These are phyloP conservation scores for Egretta garzetta DNA, from an alignment of 2,113 vertebrate genomes.

Conservation along the genomic window DNA sequence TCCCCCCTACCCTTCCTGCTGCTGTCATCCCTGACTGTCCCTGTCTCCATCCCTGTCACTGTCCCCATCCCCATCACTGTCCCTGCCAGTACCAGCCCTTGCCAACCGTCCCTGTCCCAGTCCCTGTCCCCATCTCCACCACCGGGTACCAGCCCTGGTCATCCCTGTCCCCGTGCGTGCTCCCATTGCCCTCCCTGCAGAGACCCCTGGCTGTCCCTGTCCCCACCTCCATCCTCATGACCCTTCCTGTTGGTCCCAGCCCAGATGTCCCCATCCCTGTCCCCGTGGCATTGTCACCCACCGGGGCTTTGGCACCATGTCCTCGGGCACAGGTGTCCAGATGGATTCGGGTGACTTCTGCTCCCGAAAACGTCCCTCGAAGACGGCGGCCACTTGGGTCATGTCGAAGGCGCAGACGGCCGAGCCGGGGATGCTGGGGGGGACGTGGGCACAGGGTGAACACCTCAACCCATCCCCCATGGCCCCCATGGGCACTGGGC, in stretches of 20 bases:
- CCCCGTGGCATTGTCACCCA: neutral
- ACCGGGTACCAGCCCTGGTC: neutral
- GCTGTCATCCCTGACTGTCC: neutral
- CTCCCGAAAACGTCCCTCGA: slow-evolving; percentile 94
- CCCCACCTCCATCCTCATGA: neutral
- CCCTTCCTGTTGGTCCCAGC: neutral
- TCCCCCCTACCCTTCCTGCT: neutral
- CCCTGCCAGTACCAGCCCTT: neutral
- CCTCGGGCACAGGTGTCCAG: slow-evolving; percentile 93
- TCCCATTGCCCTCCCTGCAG: too few species aligned
- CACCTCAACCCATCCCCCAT: rapidly evolving
- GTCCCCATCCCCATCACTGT: neutral
- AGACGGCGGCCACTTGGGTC: slow-evolving; percentile 87
- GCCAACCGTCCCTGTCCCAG: too few species aligned
- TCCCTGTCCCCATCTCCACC: neutral
- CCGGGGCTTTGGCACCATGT: slow-evolving; percentile 92
- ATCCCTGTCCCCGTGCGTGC: too few species aligned
- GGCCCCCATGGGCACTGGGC: rapidly evolving
- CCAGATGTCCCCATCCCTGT: neutral
- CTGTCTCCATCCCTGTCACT: neutral
- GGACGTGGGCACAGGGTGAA: neutral
- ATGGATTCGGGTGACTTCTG: slow-evolving; percentile 95
- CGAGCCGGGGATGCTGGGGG: slow-evolving; percentile 88
- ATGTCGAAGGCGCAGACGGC: slow-evolving; percentile 97
- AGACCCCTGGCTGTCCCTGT: neutral